phyloP scores from a whole-genome alignment of 2,888 invertebrate genomes.

The Endotricha flammealis region DNA sequence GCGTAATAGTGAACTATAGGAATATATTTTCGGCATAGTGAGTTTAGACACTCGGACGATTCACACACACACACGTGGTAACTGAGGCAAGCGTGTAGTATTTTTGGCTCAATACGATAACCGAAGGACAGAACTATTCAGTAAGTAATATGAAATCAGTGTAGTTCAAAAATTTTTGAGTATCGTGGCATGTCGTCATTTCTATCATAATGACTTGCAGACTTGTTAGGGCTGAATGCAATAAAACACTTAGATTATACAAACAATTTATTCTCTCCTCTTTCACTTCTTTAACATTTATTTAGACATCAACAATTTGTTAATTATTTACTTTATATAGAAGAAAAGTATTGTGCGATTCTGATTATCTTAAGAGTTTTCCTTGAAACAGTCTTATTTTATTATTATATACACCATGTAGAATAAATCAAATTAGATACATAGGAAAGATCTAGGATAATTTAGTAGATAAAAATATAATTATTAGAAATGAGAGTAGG shows the following conservation, averaged over 20 bases:
- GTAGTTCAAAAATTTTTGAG: no score
- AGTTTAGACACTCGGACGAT: no score
- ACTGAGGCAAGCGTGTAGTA: no score
- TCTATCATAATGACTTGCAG: no score
- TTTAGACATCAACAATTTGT: conserved; percentile 51
- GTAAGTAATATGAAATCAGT: no score
- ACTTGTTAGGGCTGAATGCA: no score
- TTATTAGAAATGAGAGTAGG: neutral
- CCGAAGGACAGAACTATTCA: no score
- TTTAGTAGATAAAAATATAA: conserved; percentile 5
- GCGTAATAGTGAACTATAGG: no score
- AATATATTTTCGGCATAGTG: no score
- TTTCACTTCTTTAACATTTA: conserved; percentile 44
- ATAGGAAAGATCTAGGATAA: conserved; percentile 1
- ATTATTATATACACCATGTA: conserved; percentile 34
- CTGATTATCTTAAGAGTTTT: conserved; percentile 43
- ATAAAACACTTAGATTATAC: conserved; percentile 29
- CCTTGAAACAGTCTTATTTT: conserved; percentile 58
- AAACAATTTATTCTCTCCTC: conserved; percentile 49
- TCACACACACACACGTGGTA: no score
- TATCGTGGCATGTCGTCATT: no score
- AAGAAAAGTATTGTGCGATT: conserved; percentile 64
- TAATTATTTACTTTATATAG: conserved; percentile 39
- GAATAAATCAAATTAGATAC: conserved; percentile 15
- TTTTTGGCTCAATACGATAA: no score